Base-by-base conservation (phyloP, 2,113 vertebrate species). In the Zosterops pallidus region DNA sequence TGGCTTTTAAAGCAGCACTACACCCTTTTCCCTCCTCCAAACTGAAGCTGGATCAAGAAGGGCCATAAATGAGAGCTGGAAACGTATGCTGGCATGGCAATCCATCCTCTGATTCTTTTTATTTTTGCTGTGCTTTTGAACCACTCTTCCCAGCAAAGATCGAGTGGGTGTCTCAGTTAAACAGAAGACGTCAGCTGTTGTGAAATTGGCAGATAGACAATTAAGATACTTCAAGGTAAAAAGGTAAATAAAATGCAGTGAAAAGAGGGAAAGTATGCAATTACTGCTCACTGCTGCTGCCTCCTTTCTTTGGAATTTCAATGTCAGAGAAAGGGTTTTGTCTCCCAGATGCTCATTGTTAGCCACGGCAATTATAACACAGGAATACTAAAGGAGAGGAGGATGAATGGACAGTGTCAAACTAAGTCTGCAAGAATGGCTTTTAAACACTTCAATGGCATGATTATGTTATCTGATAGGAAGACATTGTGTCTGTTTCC, bases 1-100 rank as follows among this genome's bases (percentile, higher is more conserved):
- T 90, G 76, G 94, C 82, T 97, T 96, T 97, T 97, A 96, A 97
- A 96, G 94, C 80, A 96, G 90, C 0, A 1, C 68, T 88, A 76
- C 84, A 88, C 75, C 76, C 81, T 65, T 76, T 93, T 94, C 81
- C 88, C 79, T 93, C 86, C 95, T 79, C 42, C 33, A 85, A 44
- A 86, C 82, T 74, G 81, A 94, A 94, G 72, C 56, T 90, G 90
- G 78, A 80, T 78, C 41, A 77, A 92, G 83, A 92, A 93, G 20
- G 17, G 46, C n/a, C 92, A 78, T 56, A 94, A 95, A 74, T 35
- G 80, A 79, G n/a, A 70, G 77, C 16, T 83, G 77, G 67, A 95
- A 95, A 88, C n/a, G 2, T 96, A 83, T 94, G 85, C 26, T 95
- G 93, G 67, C 56, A 44, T 49, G 44, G 22, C 72, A 92, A 75